Evolutionary conservation across 2,797 vertebrate genomes (phyloP).

Genomic region (Lacerta bilineata): DNA sequence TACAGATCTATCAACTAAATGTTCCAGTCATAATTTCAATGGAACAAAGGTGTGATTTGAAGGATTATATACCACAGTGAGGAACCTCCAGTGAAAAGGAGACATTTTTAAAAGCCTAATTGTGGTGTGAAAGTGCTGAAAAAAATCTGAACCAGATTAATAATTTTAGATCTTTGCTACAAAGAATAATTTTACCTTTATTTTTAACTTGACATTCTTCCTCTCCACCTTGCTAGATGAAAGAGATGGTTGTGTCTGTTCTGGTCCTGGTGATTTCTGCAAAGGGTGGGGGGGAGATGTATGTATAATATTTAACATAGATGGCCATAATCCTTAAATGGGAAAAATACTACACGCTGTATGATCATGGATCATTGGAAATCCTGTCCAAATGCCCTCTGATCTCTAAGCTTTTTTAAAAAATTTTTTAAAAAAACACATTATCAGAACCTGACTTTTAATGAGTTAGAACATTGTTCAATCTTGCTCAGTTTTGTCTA

Average conservation of each 20-base stretch:
- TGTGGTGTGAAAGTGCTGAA: background rate
- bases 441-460: no score
- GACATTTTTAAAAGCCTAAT: no score
- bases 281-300: slow-evolving; percentile 51
- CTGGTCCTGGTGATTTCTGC: slow-evolving; percentile 58
- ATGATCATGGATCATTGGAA: background rate
- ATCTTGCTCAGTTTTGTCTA: no score
- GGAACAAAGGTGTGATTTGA: no score
- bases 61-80: no score
- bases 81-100: no score
- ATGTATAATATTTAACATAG: slow-evolving; percentile 25
- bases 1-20: background rate
- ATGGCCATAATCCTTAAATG: background rate
- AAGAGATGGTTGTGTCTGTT: slow-evolving; percentile 69
- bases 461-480: no score
- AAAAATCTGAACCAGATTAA: background rate
- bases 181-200: slow-evolving; percentile 56
- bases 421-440: no score
- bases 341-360: background rate
- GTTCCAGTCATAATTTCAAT: no score
- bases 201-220: slow-evolving; percentile 52
- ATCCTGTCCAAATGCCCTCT: background rate
- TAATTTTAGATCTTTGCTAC: background rate
- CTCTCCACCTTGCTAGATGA: slow-evolving; percentile 52
- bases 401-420: background rate